These are phyloP conservation scores for Epinephelus malabaricus DNA, from an alignment of 2,797 vertebrate species.

Conservation along the genomic window DNA sequence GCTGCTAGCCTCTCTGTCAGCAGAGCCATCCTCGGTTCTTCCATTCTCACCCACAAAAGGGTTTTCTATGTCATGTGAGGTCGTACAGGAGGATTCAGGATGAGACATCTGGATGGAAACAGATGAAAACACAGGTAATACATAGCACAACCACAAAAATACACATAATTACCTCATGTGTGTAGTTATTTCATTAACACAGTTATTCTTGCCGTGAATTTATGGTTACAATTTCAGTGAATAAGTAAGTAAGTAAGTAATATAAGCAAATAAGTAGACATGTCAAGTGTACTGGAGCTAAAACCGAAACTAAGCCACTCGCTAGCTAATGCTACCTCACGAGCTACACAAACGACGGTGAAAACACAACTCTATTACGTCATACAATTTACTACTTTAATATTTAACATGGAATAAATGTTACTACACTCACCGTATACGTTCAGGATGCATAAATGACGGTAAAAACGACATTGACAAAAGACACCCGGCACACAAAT, in stretches of 20 bases:
- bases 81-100: not conserved
- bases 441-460: not conserved
- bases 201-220: not conserved
- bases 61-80: not conserved
- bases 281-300: not conserved
- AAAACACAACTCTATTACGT: not conserved
- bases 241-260: not conserved
- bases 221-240: not conserved
- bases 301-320: not conserved
- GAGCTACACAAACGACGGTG: not conserved
- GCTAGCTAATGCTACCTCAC: constrained; percentile 3
- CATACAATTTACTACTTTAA: not conserved
- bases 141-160: not conserved
- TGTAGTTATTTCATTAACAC: not conserved
- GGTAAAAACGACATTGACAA: not conserved
- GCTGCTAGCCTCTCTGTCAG: not conserved
- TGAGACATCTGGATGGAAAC: constrained; percentile 69
- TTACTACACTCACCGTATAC: constrained; percentile 35
- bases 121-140: not conserved
- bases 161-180: not conserved
- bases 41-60: not conserved
- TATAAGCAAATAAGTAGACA: not conserved
- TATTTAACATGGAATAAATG: not conserved
- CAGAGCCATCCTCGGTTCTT: not conserved
- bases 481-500: not conserved